A percentile compares a stretch with the other conserved stretches of the same genome.
These are phyloP conservation scores for Desmophyllum pertusum DNA, from an alignment of 92 coral and sea anemone species.

Conservation along the genomic window DNA sequence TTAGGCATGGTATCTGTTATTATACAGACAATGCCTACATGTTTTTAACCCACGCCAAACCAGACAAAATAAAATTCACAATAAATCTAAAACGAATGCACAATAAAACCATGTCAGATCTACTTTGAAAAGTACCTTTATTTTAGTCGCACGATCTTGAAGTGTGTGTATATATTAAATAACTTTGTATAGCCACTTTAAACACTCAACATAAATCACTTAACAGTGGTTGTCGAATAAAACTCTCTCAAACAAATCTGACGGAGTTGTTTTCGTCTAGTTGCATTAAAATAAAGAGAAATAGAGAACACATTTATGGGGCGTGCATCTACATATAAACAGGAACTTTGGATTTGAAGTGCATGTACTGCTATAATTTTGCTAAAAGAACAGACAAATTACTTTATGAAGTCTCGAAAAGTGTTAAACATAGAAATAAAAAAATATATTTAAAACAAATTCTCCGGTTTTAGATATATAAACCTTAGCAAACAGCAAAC, in stretches of 20 bases:
- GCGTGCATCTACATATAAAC: constrained; percentile 4
- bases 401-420: not conserved
- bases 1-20: not conserved
- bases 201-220: constrained; percentile 31
- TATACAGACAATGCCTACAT: not conserved
- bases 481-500: not conserved
- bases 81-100: not conserved
- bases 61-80: not conserved
- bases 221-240: constrained; percentile 14
- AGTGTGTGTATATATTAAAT: constrained; percentile 18
- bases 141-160: not conserved
- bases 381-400: not conserved
- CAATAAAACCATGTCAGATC: not conserved
- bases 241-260: not conserved
- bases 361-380: constrained; percentile 3
- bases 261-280: not conserved
- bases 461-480: not conserved
- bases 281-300: not conserved
- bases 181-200: constrained; percentile 34
- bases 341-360: constrained; percentile 13
- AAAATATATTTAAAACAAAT: not conserved
- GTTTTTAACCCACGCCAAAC: not conserved
- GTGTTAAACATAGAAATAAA: constrained; percentile 4
- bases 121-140: not conserved
- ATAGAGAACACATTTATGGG: not conserved